Percentiles rank a stretch among this genome's conserved stretches.
Conservation (phyloP, 2,888 invertebrate genomes). For the Protophormia terraenovae region DNA sequence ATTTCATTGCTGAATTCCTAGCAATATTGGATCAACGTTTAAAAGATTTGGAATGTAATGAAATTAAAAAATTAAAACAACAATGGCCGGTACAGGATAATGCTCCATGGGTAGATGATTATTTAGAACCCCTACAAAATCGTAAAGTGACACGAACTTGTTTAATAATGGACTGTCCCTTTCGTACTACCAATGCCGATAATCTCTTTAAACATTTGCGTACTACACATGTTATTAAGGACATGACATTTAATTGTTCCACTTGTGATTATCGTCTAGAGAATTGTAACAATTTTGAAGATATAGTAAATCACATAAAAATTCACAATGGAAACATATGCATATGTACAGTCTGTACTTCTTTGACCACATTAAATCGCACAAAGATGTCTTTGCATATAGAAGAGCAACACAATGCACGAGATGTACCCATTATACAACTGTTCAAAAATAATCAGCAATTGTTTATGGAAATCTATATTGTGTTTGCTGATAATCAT, state of each 20-base stretch:
- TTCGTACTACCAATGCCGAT: conserved; percentile 46
- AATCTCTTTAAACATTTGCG: conserved; percentile 56
- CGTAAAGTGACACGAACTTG: conserved; percentile 46
- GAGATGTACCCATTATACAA: conserved; percentile 67
- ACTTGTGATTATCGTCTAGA: conserved; percentile 53
- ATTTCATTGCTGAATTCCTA: conserved; percentile 54
- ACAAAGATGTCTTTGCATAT: conserved; percentile 55
- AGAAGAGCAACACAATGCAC: conserved; percentile 55
- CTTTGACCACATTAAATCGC: conserved; percentile 42
- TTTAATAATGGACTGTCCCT: conserved; percentile 51
- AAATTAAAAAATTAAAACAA: conserved; percentile 41
- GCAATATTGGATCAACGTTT: conserved; percentile 57
- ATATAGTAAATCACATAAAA: conserved; percentile 62
- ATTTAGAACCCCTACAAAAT: conserved; percentile 35
- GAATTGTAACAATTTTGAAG: conserved; percentile 53
- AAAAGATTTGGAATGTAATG: conserved; percentile 30
- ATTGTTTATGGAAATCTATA: conserved; percentile 23
- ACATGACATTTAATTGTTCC: conserved; percentile 58
- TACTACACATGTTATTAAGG: conserved; percentile 12
- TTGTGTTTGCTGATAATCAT: conserved; percentile 56
- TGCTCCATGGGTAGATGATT: conserved; percentile 64
- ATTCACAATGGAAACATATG: conserved; percentile 60
- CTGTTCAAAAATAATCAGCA: conserved; percentile 30
- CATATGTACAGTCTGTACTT: conserved; percentile 67
- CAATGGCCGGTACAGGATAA: conserved; percentile 56